phyloP scores from a whole-genome alignment of 2,113 vertebrate genomes.

The Cephalopholis sonnerati region DNA sequence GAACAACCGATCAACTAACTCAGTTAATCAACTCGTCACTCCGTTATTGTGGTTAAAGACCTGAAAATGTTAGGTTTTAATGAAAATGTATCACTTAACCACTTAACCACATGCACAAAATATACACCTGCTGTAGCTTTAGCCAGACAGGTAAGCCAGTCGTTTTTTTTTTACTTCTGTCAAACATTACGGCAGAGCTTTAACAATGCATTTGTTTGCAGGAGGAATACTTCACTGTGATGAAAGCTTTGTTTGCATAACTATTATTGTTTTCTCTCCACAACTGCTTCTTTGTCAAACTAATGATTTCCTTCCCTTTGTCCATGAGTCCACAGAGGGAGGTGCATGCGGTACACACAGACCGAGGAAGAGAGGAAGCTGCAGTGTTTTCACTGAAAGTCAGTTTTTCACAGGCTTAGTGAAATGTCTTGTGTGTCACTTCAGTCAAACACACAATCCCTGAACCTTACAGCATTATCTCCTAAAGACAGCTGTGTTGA shows the following conservation, averaged over 20 bases:
- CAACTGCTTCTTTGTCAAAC: slow-evolving; percentile 65
- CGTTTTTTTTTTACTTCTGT: no score
- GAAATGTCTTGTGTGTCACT: slow-evolving; percentile 11
- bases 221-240: slow-evolving; percentile 8
- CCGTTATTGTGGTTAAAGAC: background rate
- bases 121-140: no score
- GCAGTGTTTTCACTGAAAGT: slow-evolving; percentile 29
- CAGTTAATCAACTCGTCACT: background rate
- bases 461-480: slow-evolving; percentile 47
- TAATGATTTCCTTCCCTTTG: slow-evolving; percentile 66
- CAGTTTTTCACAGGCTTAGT: slow-evolving; percentile 12
- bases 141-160: no score
- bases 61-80: background rate
- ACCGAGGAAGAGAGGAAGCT: slow-evolving; percentile 21
- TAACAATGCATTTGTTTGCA: slow-evolving; percentile 18
- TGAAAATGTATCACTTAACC: background rate
- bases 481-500: slow-evolving; percentile 48
- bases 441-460: slow-evolving; percentile 27
- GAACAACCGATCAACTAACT: background rate
- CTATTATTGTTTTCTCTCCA: slow-evolving; percentile 56
- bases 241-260: slow-evolving; percentile 50
- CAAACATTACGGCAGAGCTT: background rate
- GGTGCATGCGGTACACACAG: slow-evolving; percentile 16
- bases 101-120: no score
- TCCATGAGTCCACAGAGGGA: slow-evolving; percentile 41